Evolutionary conservation across 2,888 invertebrate genomes (phyloP).

Genomic region (Drosophila percnosoma): DNA sequence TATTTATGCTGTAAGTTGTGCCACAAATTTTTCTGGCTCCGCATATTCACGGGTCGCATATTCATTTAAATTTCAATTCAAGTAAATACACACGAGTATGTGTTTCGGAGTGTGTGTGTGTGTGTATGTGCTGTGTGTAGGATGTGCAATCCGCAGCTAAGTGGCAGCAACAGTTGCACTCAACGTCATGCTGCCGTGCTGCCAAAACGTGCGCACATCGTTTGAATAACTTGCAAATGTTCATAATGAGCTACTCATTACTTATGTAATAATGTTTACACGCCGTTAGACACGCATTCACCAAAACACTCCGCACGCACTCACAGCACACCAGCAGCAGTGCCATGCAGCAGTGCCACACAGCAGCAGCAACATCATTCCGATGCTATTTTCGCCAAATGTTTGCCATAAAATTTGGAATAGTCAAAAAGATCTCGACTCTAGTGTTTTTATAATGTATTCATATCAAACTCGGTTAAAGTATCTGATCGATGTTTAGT

Average conservation of each 20-base stretch:
- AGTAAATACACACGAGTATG: slow-evolving; percentile 7
- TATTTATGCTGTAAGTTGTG: slow-evolving; percentile 43
- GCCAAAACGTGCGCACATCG: slow-evolving; percentile 51
- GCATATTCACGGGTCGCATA: slow-evolving; percentile 50
- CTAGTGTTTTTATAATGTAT: background rate
- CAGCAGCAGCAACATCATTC: slow-evolving; percentile 6
- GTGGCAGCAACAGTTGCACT: slow-evolving; percentile 54
- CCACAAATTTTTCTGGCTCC: slow-evolving; percentile 37
- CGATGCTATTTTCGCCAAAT: slow-evolving; percentile 5
- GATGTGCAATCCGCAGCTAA: slow-evolving; percentile 29
- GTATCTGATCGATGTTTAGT: background rate
- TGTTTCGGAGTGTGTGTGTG: background rate
- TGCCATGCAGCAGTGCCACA: background rate
- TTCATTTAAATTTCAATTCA: slow-evolving; percentile 73
- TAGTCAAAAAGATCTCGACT: background rate
- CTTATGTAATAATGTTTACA: slow-evolving; percentile 29
- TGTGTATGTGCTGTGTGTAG: slow-evolving; percentile 12
- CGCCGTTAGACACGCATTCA: slow-evolving; percentile 35
- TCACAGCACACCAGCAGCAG: background rate
- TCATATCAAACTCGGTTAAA: background rate
- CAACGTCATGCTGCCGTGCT: slow-evolving; percentile 16
- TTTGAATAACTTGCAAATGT: slow-evolving; percentile 53
- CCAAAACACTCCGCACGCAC: slow-evolving; percentile 28
- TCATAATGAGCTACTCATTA: slow-evolving; percentile 37
- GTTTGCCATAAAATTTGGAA: background rate